A percentile compares a stretch with the other conserved stretches of the same genome.
Evolutionary conservation across 2,797 vertebrate species (phyloP).

Genomic region (Helarctos malayanus): DNA sequence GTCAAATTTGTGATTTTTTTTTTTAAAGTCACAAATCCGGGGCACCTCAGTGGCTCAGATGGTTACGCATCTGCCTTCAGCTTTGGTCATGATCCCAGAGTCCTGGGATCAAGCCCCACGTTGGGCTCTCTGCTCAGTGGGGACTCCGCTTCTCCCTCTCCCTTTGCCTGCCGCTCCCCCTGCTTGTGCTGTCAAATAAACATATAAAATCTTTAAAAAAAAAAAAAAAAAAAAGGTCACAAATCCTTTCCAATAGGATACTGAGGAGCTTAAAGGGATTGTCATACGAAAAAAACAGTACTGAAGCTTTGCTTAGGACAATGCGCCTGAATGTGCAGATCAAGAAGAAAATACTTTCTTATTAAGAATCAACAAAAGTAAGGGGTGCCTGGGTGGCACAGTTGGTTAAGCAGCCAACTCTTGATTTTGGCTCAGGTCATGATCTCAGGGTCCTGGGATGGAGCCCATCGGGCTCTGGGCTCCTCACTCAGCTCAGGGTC

Average conservation of each 20-base stretch:
- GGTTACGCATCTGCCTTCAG: too few species aligned
- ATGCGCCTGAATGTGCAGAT: neutral
- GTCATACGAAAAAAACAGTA: neutral
- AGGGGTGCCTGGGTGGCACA: neutral
- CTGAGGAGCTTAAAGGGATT: neutral
- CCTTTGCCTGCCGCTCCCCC: too few species aligned
- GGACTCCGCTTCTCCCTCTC: too few species aligned
- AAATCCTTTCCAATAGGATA: conserved; percentile 16
- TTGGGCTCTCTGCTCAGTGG: too few species aligned
- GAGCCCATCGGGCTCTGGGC: neutral
- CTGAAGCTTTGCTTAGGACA: neutral
- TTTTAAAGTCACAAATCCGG: too few species aligned
- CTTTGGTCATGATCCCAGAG: too few species aligned
- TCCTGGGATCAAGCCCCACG: too few species aligned
- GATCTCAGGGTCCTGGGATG: neutral
- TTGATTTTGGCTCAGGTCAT: neutral
- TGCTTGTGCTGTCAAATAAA: too few species aligned
- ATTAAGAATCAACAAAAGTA: neutral
- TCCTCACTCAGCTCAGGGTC: neutral
- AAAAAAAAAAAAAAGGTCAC: neutral
- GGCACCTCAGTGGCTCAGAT: neutral
- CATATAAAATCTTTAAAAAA: too few species aligned
- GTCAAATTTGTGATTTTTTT: neutral
- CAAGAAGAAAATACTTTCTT: neutral
- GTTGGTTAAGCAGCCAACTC: neutral